These are phyloP conservation scores for Imbricaverruca yamaguchii DNA, from an alignment of 2,888 invertebrate genomes.

Conservation along the genomic window DNA sequence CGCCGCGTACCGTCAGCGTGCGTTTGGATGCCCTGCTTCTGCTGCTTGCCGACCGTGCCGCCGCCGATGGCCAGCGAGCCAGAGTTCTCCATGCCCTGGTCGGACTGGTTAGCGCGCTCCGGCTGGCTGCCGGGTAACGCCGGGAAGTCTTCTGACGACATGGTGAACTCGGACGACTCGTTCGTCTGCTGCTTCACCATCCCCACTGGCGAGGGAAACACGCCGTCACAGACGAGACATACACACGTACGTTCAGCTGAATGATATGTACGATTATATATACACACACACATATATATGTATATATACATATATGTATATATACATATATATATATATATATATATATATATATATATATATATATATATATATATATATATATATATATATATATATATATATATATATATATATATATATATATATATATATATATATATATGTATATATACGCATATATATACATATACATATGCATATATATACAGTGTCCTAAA, in stretches of 20 bases:
- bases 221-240: not conserved
- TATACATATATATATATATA: conserved; percentile 11
- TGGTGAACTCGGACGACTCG: conserved; percentile 88
- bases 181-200: conserved; percentile 92
- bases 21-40: conserved; percentile 77
- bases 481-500: too few relatives aligned
- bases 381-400: conserved; percentile 11
- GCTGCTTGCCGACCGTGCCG: conserved; percentile 35
- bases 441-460: conserved; percentile 21
- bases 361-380: conserved; percentile 19
- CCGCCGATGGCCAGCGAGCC: conserved; percentile 14
- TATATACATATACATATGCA: conserved; percentile 22
- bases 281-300: conserved; percentile 23
- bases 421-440: conserved; percentile 16
- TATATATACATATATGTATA: conserved; percentile 24
- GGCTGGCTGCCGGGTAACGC: conserved; percentile 75
- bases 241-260: not conserved
- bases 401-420: conserved; percentile 14
- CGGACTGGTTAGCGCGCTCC: conserved; percentile 25
- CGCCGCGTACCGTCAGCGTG: conserved; percentile 72
- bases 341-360: conserved; percentile 21
- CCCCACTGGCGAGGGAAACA: conserved; percentile 56
- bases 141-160: conserved; percentile 99
- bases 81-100: conserved; percentile 22
- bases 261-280: conserved; percentile 21